Evolutionary conservation across 2,113 vertebrate species (phyloP).

Genomic region (Phaethon lepturus): DNA sequence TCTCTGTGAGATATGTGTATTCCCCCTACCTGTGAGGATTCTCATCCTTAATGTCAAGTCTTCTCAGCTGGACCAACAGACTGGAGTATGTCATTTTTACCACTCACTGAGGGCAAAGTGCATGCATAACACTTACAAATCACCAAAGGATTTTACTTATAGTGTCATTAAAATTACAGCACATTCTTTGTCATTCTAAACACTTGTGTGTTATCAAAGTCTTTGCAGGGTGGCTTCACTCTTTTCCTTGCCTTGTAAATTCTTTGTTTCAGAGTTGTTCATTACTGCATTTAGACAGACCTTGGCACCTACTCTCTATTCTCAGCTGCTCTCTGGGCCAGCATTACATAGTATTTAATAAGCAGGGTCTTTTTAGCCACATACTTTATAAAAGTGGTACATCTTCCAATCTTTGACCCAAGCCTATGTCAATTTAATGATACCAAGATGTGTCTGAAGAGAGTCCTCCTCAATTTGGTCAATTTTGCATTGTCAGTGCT

Average conservation of each 20-base stretch:
- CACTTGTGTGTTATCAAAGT: neutral
- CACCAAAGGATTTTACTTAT: neutral
- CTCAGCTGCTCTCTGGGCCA: neutral
- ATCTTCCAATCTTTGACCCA: neutral
- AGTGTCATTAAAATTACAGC: neutral
- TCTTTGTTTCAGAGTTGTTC: neutral
- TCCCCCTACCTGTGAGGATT: neutral
- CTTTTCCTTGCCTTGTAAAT: neutral
- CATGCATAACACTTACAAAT: neutral
- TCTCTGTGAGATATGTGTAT: neutral
- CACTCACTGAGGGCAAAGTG: neutral
- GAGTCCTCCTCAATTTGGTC: neutral
- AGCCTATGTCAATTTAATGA: neutral
- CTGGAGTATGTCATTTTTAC: neutral
- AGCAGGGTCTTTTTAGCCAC: fast-evolving
- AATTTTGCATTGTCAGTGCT: neutral
- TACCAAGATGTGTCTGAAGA: neutral
- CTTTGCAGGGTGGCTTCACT: neutral
- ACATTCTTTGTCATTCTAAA: neutral
- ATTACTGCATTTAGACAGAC: neutral
- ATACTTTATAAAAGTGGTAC: neutral
- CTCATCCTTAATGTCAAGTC: neutral
- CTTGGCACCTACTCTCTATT: neutral
- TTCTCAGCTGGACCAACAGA: neutral
- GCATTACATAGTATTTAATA: neutral